Conservation (phyloP, 2,797 vertebrate genomes). For the Mormyrops boulengeri region DNA sequence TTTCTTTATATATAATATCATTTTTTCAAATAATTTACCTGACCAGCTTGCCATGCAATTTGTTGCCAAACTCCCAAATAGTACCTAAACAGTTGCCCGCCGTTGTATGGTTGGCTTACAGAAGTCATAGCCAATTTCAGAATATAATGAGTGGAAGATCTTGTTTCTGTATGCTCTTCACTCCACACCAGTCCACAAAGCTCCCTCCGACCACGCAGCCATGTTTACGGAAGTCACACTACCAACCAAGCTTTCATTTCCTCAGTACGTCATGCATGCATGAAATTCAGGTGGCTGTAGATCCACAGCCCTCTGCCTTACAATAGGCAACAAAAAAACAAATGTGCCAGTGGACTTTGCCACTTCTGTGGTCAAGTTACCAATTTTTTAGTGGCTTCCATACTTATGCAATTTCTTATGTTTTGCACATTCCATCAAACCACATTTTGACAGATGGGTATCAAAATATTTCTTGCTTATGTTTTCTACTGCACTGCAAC, state of each 20-base stretch:
- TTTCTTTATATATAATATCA: slow-evolving; percentile 26
- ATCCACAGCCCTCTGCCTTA: neutral
- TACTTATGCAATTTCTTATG: neutral
- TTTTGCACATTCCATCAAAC: neutral
- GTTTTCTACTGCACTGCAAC: neutral
- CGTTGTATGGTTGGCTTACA: neutral
- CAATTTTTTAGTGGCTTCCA: neutral
- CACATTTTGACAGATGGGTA: neutral
- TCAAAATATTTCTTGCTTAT: neutral
- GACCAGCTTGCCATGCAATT: neutral
- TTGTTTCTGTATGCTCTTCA: neutral
- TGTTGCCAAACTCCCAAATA: neutral
- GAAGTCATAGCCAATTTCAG: neutral
- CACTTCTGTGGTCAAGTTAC: neutral
- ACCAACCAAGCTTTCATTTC: neutral
- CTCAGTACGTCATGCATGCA: neutral
- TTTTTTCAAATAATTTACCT: neutral
- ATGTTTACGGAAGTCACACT: neutral
- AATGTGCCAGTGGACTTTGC: neutral
- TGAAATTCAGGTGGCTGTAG: neutral
- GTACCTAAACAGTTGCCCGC: neutral
- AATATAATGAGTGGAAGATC: neutral
- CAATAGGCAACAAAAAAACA: neutral
- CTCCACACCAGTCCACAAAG: neutral
- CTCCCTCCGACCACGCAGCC: neutral